Percentiles rank a stretch among this genome's conserved stretches.
These are phyloP conservation scores for Cheilosia grossa DNA, from an alignment of 2,888 invertebrate genomes.

Conservation along the genomic window DNA sequence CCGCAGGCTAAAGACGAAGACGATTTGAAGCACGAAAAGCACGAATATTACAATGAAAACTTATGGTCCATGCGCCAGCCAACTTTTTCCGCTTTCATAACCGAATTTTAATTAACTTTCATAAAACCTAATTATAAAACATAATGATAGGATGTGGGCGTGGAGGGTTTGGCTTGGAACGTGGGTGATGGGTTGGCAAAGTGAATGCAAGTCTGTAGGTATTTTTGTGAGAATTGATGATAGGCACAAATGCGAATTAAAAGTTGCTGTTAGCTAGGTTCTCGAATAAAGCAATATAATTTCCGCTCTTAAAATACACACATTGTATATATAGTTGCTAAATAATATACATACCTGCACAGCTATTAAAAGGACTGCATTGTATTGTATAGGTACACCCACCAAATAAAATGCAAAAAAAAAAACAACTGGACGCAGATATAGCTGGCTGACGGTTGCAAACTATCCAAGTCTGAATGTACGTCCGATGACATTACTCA, in stretches of 20 bases:
- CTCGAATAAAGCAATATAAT: too few relatives aligned
- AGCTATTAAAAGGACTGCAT: too few relatives aligned
- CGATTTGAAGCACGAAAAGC: constrained; percentile 57
- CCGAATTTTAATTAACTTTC: constrained; percentile 83
- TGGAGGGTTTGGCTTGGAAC: not conserved
- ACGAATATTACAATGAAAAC: constrained; percentile 64
- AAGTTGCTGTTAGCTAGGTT: not conserved
- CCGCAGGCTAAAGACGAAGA: constrained; percentile 36
- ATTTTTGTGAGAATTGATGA: constrained; percentile 28
- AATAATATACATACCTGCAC: too few relatives aligned
- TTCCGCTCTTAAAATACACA: too few relatives aligned
- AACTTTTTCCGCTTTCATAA: constrained; percentile 83
- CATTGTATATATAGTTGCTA: too few relatives aligned
- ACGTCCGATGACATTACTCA: too few relatives aligned
- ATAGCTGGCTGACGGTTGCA: too few relatives aligned
- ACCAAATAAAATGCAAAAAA: too few relatives aligned
- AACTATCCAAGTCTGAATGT: too few relatives aligned
- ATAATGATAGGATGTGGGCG: constrained; percentile 79
- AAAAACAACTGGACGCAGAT: too few relatives aligned
- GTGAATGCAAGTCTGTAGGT: constrained; percentile 42
- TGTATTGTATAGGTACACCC: too few relatives aligned
- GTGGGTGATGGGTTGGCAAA: not conserved
- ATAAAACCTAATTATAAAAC: constrained; percentile 83
- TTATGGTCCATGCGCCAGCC: constrained; percentile 72
- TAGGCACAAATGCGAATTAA: constrained; percentile 27